Conservation (phyloP, 2,888 invertebrate species). For the Drosophila nr. fundita region DNA sequence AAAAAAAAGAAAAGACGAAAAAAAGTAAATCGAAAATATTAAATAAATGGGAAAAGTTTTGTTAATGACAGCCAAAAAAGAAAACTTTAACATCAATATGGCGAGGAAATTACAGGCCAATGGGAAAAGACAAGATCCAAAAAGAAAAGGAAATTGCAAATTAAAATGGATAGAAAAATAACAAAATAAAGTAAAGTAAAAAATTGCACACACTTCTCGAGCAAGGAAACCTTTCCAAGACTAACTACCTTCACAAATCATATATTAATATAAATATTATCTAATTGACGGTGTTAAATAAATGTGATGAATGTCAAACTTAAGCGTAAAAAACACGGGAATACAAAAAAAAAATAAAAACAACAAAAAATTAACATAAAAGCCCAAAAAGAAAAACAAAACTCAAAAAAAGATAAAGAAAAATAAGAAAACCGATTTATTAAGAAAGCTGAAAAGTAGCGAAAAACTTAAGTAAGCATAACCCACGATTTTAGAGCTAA, state of each 20-base stretch:
- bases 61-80: conserved; percentile 56
- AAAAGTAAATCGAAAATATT: conserved; percentile 10
- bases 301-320: conserved; percentile 81
- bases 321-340: conserved; percentile 63
- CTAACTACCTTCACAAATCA: conserved; percentile 80
- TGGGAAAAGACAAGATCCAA: conserved; percentile 27
- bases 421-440: conserved; percentile 40
- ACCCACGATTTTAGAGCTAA: conserved; percentile 78
- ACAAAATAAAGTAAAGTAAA: conserved; percentile 11
- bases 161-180: conserved; percentile 13
- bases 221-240: conserved; percentile 76
- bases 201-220: conserved; percentile 63
- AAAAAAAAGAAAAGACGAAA: neutral
- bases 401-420: conserved; percentile 24
- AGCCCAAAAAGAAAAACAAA: conserved; percentile 18
- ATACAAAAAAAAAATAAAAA: conserved; percentile 35
- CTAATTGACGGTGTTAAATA: conserved; percentile 79
- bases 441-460: conserved; percentile 73
- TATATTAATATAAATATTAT: conserved; percentile 66
- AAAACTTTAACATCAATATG: conserved; percentile 22
- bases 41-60: conserved; percentile 38
- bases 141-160: conserved; percentile 9
- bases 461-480: conserved; percentile 69
- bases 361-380: neutral
- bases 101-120: conserved; percentile 14